A percentile compares a stretch with the other conserved stretches of the same genome.
Conservation (phyloP, 2,797 vertebrate species). For the Ptychadena robeensis region DNA sequence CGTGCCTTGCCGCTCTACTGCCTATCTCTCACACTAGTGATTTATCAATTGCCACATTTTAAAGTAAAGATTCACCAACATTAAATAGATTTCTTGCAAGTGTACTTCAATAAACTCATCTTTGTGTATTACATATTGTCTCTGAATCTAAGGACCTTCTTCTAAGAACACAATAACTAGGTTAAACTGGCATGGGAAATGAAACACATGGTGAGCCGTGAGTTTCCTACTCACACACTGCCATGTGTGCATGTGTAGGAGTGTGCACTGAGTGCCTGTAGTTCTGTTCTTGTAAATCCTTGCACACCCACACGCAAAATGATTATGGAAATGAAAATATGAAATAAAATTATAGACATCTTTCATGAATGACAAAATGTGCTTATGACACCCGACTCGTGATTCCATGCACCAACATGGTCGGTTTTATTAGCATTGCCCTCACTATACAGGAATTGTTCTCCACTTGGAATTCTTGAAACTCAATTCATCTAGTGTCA, state of each 20-base stretch:
- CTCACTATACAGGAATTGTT: no score
- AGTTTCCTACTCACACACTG: slow-evolving; percentile 3
- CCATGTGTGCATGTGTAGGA: slow-evolving; percentile 20
- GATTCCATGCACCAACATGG: background rate
- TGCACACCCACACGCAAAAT: slow-evolving; percentile 9
- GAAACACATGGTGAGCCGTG: slow-evolving; percentile 6
- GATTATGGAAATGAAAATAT: slow-evolving; percentile 11
- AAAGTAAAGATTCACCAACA: no score
- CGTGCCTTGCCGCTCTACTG: no score
- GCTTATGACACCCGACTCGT: background rate
- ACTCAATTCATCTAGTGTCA: no score
- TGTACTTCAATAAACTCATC: no score
- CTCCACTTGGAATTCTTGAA: no score
- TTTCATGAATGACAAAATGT: background rate
- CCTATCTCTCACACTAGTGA: no score
- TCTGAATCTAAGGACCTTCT: background rate
- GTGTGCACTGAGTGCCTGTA: slow-evolving; percentile 9
- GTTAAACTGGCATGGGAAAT: background rate
- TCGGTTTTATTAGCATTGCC: no score
- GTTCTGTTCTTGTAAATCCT: slow-evolving; percentile 13
- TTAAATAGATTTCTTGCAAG: no score
- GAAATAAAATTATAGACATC: background rate
- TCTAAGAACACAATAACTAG: background rate
- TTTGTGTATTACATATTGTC: background rate
- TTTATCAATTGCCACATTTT: no score